Base-by-base conservation (phyloP, 2,797 vertebrate species). In the Artibeus jamaicensis region DNA sequence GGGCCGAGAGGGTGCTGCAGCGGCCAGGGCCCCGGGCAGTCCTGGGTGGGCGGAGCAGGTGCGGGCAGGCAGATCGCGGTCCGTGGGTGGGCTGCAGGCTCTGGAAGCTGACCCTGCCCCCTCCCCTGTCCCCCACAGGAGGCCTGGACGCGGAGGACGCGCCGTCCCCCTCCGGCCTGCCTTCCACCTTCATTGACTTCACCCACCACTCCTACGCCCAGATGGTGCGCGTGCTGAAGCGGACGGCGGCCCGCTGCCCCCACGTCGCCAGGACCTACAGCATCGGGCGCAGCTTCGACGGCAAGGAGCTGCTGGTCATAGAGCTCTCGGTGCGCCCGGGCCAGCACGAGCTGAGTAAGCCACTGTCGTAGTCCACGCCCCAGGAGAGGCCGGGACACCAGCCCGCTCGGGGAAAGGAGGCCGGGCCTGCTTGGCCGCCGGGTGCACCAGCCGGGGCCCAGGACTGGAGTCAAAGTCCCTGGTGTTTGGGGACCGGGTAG, bases 271-370 rank as follows among this genome's bases (percentile, higher is more conserved):
- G 97, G 6, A 99, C 99, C 12, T 99, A 99, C 99, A 99, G 99
- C 97, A 99, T 99, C 5, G 99, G 99, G 9, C 99, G 99, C 85
- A 99, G 99, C 97, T 99, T 99, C 1, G 99, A 99, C 37, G 99
- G 99, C 89, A 98, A 98, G 96, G 99, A 99, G 50, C 98, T 99
- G 84, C 98, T 99, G 94, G 99, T 99, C 87, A 99, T 99, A 26
- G 99, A 99, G 97, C 99, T 99, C 98, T 99, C 99, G 10, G 97
- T 96, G 93, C 99, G 99, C 82, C 99, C 99, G 0, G 99, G 99
- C 89, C 98, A 99, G 50, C 99, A 99, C 2, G 99, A 99, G 89
- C 97, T 99, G 65, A 94, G 99, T 99, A 98, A 99, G 99, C 98
- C 77, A 0, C 37, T 0, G n/a, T 11, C 0, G 0, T 57, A 9